Evolutionary conservation across 2,888 invertebrate genomes (phyloP).

Genomic region (Julus scanicus): DNA sequence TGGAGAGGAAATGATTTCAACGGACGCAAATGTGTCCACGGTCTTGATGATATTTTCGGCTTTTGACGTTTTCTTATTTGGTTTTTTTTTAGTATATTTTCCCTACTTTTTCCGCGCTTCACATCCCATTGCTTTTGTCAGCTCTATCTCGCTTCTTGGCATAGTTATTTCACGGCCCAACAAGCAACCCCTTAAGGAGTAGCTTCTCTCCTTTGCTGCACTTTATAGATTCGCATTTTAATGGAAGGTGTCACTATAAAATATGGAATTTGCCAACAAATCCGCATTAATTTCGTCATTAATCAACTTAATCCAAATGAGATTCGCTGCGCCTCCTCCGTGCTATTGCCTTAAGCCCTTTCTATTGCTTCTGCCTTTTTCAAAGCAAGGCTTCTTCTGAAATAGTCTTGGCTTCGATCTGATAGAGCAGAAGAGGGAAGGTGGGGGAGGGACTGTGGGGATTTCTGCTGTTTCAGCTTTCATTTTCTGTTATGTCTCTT

Average conservation of each 20-base stretch:
- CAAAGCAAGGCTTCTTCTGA: conserved; percentile 28
- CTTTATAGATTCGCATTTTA: conserved; percentile 55
- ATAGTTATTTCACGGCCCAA: conserved; percentile 48
- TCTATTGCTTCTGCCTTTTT: conserved; percentile 54
- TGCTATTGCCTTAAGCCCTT: conserved; percentile 56
- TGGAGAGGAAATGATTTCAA: background rate
- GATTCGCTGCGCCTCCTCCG: conserved; percentile 51
- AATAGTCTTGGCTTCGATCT: conserved; percentile 50
- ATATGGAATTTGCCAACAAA: conserved; percentile 57
- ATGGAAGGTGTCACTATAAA: conserved; percentile 57
- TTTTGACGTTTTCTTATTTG: conserved; percentile 40
- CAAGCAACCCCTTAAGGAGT: conserved; percentile 47
- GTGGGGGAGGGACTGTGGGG: background rate
- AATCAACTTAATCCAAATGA: conserved; percentile 58
- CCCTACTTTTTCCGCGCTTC: conserved; percentile 27
- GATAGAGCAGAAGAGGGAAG: conserved; percentile 48
- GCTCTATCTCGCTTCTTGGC: background rate
- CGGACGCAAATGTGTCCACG: background rate
- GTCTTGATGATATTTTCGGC: background rate
- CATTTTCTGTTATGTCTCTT: conserved; percentile 50
- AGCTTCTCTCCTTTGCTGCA: conserved; percentile 52
- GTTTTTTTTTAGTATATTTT: background rate
- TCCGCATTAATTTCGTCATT: conserved; percentile 58
- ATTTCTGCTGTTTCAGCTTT: conserved; percentile 53
- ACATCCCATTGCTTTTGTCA: conserved; percentile 51